A percentile compares a stretch with the other conserved stretches of the same genome.
Conservation (phyloP, 2,888 invertebrate genomes). For the Malachius bipustulatus region DNA sequence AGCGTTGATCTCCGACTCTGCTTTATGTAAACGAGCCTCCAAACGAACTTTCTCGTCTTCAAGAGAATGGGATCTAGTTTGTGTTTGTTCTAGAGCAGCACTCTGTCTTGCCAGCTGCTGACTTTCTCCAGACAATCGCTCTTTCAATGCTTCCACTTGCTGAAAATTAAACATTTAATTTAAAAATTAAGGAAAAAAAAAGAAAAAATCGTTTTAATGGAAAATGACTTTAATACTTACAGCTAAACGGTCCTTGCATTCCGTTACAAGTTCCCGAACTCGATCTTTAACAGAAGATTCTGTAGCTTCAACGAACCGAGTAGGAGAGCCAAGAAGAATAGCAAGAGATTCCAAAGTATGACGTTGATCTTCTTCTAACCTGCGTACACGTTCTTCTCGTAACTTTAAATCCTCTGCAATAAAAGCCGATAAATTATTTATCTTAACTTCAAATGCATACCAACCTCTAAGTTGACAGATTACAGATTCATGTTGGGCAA, state of each 20-base stretch:
- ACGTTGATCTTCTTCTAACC: slow-evolving; percentile 54
- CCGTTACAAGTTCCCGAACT: slow-evolving; percentile 61
- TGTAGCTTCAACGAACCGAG: slow-evolving; percentile 63
- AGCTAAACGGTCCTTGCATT: slow-evolving; percentile 64
- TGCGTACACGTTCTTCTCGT: slow-evolving; percentile 56
- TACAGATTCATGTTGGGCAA: slow-evolving; percentile 55
- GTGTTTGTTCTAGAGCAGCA: slow-evolving; percentile 53
- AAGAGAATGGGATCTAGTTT: slow-evolving; percentile 50
- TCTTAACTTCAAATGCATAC: slow-evolving; percentile 6
- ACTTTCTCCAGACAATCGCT: slow-evolving; percentile 59
- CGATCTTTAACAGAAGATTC: slow-evolving; percentile 70
- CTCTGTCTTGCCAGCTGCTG: slow-evolving; percentile 59
- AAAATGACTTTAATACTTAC: too few species aligned
- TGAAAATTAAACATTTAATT: slow-evolving; percentile 33
- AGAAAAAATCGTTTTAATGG: not conserved
- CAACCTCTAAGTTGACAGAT: slow-evolving; percentile 57
- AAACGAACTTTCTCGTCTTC: slow-evolving; percentile 65
- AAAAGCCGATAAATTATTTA: slow-evolving; percentile 5
- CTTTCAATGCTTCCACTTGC: slow-evolving; percentile 66
- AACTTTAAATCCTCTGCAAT: slow-evolving; percentile 53
- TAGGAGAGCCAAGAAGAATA: slow-evolving; percentile 56
- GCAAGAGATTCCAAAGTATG: slow-evolving; percentile 61
- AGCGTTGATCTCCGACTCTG: slow-evolving; percentile 66
- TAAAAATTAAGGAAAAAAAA: not conserved
- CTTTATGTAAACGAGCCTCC: slow-evolving; percentile 63